Evolutionary conservation across 2,888 invertebrate genomes (phyloP), one percentile per base, ranked within the genome.

Genomic region (Hydrotaea diabolus): DNA sequence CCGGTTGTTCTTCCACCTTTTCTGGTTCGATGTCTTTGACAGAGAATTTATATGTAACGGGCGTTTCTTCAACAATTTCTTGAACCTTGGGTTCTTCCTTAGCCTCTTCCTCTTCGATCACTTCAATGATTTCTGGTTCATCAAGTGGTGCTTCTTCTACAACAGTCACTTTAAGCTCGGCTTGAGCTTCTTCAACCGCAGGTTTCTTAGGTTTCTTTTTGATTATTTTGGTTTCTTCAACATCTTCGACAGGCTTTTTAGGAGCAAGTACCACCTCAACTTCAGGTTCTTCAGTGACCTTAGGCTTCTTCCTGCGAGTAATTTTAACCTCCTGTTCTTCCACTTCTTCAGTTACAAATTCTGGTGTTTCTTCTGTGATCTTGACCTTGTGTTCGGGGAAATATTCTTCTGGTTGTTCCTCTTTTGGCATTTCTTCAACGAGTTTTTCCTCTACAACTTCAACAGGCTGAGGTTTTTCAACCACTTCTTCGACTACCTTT

Each of bases 231-330:
- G 90, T 88, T 39, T 88, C 89, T 69, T 88, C 90, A 1, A 90
- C 88, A 82, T 91, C 89, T 82, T 92, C 89, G 1, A 89, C 86
- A 17, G 88, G 87, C 75, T 85, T 80, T 26, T 81, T 78, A 8
- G 88, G 83, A 19, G 87, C 88, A 1, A 91, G 81, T 31, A 88
- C 87, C 15, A 91, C 89, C 72, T 91, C 89, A 9, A 88, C 91
- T 55, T 90, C 91, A 9, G 90, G 90, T 39, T 91, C 92, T 87
- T 91, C 91, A 8, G 88, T 87, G 62, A 89, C 87, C 31, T 90
- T 81, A 9, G 87, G 87, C n/a, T 89, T 88, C 85, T 87, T 91
- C 55, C 91, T 91, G 59, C 86, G 86, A 8, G 85, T 86, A 49
- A 87, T 87, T 78, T 87, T 86, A 23, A 89, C 64, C 86, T 88